Percentiles rank a stretch among this genome's conserved stretches.
These are phyloP conservation scores for Drosophila mimica DNA, from an alignment of 2,888 invertebrate genomes.

Conservation along the genomic window DNA sequence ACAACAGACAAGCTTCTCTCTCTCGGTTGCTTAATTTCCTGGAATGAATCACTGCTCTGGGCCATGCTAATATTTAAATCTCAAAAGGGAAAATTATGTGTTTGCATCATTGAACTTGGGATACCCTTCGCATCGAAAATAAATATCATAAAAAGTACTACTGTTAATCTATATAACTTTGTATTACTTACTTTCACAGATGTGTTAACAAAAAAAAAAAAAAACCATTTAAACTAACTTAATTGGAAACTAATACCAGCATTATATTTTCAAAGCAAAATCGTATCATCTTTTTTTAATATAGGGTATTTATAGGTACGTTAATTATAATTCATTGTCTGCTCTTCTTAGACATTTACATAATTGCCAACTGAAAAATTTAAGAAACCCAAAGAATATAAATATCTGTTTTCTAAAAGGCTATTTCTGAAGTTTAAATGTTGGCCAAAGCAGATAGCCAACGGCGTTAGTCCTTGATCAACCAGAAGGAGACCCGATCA, in stretches of 20 bases:
- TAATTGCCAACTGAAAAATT: constrained; percentile 47
- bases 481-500: not conserved
- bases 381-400: constrained; percentile 1
- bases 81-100: not conserved
- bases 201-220: not conserved
- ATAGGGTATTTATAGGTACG: not conserved
- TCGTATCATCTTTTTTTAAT: not conserved
- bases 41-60: constrained; percentile 67
- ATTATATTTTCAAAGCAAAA: not conserved
- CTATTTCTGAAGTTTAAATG: constrained; percentile 23
- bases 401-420: not conserved
- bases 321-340: constrained; percentile 10
- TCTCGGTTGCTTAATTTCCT: constrained; percentile 61
- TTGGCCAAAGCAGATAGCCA: constrained; percentile 19
- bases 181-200: not conserved
- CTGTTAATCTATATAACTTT: not conserved
- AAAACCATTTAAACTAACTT: not conserved
- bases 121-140: constrained; percentile 24
- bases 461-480: constrained; percentile 13
- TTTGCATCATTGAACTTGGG: constrained; percentile 4
- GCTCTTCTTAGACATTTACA: constrained; percentile 38
- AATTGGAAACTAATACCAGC: not conserved
- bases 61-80: constrained; percentile 66
- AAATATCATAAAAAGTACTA: too few species aligned
- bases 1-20: constrained; percentile 49